phyloP scores from a whole-genome alignment of 2,113 vertebrate species.

The Silurus meridionalis region DNA sequence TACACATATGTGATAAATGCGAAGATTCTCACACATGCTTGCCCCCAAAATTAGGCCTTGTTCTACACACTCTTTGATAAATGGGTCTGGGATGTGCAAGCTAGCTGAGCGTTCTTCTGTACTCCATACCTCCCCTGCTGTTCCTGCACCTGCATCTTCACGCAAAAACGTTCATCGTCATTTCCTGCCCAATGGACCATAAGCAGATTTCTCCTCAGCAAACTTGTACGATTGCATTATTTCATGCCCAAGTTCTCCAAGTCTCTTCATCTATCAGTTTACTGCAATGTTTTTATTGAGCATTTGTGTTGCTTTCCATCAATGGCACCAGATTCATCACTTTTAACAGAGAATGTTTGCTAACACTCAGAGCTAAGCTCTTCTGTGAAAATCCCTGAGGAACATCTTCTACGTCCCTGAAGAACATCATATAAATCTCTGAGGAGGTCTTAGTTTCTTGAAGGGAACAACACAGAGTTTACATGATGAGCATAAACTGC shows the following conservation, averaged over 20 bases:
- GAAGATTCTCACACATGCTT: background rate
- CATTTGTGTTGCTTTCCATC: background rate
- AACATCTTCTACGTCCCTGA: background rate
- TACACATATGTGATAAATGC: background rate
- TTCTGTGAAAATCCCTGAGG: background rate
- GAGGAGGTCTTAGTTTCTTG: background rate
- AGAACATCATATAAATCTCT: background rate
- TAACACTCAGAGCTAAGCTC: background rate
- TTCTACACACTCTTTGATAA: background rate
- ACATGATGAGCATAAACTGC: background rate
- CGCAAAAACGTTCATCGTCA: conserved; percentile 6
- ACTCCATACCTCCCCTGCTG: background rate
- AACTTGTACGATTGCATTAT: background rate
- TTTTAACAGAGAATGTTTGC: background rate
- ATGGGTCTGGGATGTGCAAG: background rate
- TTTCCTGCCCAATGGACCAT: conserved; percentile 25
- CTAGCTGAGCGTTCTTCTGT: conserved; percentile 8
- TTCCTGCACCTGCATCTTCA: conserved; percentile 19
- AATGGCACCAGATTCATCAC: background rate
- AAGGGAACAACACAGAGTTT: background rate
- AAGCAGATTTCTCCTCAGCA: background rate
- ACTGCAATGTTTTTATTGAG: background rate
- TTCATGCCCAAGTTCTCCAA: background rate
- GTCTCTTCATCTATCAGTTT: background rate
- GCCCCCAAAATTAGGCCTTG: background rate